Conservation (phyloP, 2,113 vertebrate species). For the Oreocharis arfaki region DNA sequence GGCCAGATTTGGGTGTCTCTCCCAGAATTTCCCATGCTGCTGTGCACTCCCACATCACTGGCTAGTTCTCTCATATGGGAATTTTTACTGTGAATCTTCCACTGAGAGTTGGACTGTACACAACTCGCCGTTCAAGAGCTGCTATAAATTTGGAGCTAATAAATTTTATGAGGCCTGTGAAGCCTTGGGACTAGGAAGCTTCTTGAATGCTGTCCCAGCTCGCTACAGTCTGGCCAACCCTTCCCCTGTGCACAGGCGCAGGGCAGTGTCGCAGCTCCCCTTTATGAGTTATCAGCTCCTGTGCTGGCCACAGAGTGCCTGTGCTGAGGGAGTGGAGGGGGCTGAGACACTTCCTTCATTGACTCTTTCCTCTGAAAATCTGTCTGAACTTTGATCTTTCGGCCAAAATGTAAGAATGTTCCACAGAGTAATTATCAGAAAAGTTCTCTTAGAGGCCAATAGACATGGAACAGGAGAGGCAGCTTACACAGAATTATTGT, state of each 20-base stretch:
- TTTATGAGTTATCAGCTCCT: background rate
- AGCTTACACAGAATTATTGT: rapidly evolving
- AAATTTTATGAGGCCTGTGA: background rate
- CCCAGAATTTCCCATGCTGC: background rate
- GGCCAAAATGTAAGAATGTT: background rate
- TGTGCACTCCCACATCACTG: rapidly evolving
- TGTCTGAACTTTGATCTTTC: background rate
- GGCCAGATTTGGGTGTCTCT: background rate
- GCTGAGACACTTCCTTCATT: background rate
- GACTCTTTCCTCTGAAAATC: background rate
- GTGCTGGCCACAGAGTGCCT: background rate
- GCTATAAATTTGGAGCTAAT: background rate
- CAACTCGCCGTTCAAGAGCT: background rate
- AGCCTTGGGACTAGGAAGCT: background rate
- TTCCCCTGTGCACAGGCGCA: background rate
- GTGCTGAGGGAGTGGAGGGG: background rate
- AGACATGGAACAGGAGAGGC: background rate
- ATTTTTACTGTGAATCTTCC: background rate
- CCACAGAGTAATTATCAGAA: background rate
- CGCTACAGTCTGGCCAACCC: background rate
- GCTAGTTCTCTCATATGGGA: background rate
- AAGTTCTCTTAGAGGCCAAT: background rate
- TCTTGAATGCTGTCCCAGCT: background rate
- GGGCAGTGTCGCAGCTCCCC: background rate
- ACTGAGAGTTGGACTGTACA: background rate